Base-by-base conservation (phyloP, 2,113 vertebrate genomes). In the Macheiramphus alcinus region DNA sequence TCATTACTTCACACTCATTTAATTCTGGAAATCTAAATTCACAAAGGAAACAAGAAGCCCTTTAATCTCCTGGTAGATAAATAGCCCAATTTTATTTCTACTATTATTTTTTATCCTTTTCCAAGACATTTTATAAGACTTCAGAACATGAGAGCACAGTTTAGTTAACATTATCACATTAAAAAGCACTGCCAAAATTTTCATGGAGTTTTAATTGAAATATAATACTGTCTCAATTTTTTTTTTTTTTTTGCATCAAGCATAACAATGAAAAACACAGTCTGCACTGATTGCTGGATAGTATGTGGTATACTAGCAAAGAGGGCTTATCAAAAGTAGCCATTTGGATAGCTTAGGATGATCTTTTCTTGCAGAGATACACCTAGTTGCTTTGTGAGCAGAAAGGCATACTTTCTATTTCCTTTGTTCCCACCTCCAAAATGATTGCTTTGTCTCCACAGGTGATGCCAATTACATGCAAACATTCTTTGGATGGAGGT, bases 21-120 rank as follows among this genome's bases (percentile, higher is more conserved):
- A 97, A 95, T 97, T 97, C 90, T 92, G 96, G 96, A 97, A 97
- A 97, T 97, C 96, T 97, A 97, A 97, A 97, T 96, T 94, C 93
- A 95, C 95, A 96, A 94, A 96, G 88, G 93, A 96, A 97, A 96
- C 93, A 94, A 92, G 97, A 91, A 95, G 94, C 86, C 88, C 91
- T 97, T 96, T 97, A 96, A 95, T 96, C 96, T 96, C 61, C 59
- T 45, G 25, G 40, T 86, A 94, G 96, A 95, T 92, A 97, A 97
- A 97, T 97, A 97, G 88, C 80, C 90, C 93, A 52, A 90, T 97
- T 97, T 97, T 96, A 97, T 95, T 97, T 93, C 96, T 73, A 47
- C 95, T 93, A 85, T 95, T 95, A 93, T 95, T 95, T 97, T 97
- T 97, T 93, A 91, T 95, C 83, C 70, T 29, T 97, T 95, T 95